A percentile compares a stretch with the other conserved stretches of the same genome.
Evolutionary conservation across 1,140 invertebrate species (phyloP).

Genomic region (Ruditapes philippinarum): DNA sequence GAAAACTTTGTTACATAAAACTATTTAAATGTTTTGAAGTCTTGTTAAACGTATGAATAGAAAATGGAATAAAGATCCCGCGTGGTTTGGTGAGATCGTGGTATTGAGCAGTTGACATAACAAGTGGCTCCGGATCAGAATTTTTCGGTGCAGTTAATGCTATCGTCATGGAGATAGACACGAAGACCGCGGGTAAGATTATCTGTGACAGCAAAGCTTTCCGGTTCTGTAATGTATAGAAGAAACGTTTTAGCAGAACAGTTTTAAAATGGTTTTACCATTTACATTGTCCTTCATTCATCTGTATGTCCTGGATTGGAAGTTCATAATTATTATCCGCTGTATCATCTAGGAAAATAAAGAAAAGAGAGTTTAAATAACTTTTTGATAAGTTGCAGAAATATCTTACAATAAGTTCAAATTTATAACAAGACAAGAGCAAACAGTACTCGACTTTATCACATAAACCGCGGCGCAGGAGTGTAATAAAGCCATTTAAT

Average conservation of each 20-base stretch:
- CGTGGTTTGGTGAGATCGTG: conserved; percentile 18
- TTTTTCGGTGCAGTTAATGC: conserved; percentile 51
- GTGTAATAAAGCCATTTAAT: too few species aligned
- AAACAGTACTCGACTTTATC: too few species aligned
- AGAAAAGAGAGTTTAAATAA: too few species aligned
- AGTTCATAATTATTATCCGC: not conserved
- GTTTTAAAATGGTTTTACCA: conserved; percentile 32
- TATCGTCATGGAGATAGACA: conserved; percentile 65
- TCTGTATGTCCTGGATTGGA: not conserved
- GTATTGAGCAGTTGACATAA: conserved; percentile 43
- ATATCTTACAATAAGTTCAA: too few species aligned
- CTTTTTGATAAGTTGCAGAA: too few species aligned
- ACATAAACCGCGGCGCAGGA: too few species aligned
- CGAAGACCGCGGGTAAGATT: conserved; percentile 53
- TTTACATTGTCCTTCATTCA: not conserved
- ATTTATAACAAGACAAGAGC: too few species aligned
- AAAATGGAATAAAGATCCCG: conserved; percentile 61
- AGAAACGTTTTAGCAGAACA: conserved; percentile 30
- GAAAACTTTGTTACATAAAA: not conserved
- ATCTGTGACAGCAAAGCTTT: conserved; percentile 61
- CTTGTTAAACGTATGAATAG: not conserved
- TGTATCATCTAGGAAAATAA: not conserved
- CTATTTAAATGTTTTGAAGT: not conserved
- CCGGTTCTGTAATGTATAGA: conserved; percentile 19
- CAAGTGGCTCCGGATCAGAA: conserved; percentile 21